Conservation (phyloP, 2,797 vertebrate species). For the Meda fulgida region DNA sequence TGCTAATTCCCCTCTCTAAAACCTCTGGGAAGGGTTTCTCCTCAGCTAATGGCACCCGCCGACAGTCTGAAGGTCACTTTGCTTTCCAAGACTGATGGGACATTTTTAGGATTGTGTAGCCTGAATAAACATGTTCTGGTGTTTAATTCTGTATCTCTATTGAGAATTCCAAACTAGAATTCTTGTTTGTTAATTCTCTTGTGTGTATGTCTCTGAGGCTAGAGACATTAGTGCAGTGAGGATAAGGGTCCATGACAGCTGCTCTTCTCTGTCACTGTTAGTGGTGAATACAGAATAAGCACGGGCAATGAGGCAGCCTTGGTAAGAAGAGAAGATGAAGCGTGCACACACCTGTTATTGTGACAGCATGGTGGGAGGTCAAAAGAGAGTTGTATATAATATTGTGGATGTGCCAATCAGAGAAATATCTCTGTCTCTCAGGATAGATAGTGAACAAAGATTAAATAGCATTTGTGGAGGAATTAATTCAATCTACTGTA, state of each 20-base stretch:
- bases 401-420: constrained; percentile 13
- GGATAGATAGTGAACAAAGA: not conserved
- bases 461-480: not conserved
- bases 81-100: not conserved
- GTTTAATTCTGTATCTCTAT: constrained; percentile 4
- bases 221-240: not conserved
- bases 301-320: constrained; percentile 34
- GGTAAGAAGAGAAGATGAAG: constrained; percentile 54
- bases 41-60: not conserved
- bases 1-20: constrained; percentile 30
- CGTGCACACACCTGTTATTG: constrained; percentile 50
- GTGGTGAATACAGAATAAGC: constrained; percentile 35
- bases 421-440: not conserved
- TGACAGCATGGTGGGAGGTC: constrained; percentile 36
- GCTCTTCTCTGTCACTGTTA: constrained; percentile 46
- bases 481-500: not conserved
- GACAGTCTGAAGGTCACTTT: constrained; percentile 40
- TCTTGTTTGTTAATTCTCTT: constrained; percentile 6
- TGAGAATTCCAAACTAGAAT: not conserved
- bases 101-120: not conserved
- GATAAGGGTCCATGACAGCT: constrained; percentile 28
- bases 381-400: not conserved
- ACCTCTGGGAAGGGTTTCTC: constrained; percentile 10
- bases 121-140: not conserved
- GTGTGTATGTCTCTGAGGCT: constrained; percentile 36